phyloP scores from a whole-genome alignment of 2,888 invertebrate species.

The Osmoderma eremita region DNA sequence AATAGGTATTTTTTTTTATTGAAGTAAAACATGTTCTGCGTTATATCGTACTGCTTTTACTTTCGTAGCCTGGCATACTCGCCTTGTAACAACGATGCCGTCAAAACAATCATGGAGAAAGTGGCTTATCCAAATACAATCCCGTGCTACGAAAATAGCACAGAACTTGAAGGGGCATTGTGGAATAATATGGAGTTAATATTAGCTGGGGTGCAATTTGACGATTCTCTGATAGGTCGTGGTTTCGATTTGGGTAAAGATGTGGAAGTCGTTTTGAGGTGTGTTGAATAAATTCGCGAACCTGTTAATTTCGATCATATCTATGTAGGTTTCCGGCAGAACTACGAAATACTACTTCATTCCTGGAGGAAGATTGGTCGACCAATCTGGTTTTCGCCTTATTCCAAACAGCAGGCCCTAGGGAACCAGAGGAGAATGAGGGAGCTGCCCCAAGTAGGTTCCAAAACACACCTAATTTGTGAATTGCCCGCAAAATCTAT shows the following conservation, averaged over 20 bases:
- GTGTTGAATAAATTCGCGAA: not conserved
- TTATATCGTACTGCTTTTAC: not conserved
- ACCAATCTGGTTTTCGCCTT: conserved; percentile 70
- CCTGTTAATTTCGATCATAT: not conserved
- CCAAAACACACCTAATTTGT: too few relatives aligned
- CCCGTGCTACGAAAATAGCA: conserved; percentile 44
- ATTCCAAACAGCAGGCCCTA: conserved; percentile 51
- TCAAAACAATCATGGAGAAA: not conserved
- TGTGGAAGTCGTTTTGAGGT: conserved; percentile 67
- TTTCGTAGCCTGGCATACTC: conserved; percentile 21
- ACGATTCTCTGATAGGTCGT: conserved; percentile 64
- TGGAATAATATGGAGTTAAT: conserved; percentile 47
- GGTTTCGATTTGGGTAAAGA: conserved; percentile 63
- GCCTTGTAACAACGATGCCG: conserved; percentile 29
- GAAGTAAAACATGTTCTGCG: not conserved
- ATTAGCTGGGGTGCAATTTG: conserved; percentile 71
- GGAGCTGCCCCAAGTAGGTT: conserved; percentile 48
- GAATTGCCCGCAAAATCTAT: too few relatives aligned
- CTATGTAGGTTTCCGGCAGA: conserved; percentile 70
- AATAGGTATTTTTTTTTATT: not conserved
- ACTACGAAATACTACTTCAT: conserved; percentile 60
- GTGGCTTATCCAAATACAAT: conserved; percentile 2
- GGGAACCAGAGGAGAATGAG: conserved; percentile 42
- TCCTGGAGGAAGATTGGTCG: conserved; percentile 67
- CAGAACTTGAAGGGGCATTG: conserved; percentile 48